phyloP scores from a whole-genome alignment of 2,113 vertebrate species.

The Diglossa brunneiventris region DNA sequence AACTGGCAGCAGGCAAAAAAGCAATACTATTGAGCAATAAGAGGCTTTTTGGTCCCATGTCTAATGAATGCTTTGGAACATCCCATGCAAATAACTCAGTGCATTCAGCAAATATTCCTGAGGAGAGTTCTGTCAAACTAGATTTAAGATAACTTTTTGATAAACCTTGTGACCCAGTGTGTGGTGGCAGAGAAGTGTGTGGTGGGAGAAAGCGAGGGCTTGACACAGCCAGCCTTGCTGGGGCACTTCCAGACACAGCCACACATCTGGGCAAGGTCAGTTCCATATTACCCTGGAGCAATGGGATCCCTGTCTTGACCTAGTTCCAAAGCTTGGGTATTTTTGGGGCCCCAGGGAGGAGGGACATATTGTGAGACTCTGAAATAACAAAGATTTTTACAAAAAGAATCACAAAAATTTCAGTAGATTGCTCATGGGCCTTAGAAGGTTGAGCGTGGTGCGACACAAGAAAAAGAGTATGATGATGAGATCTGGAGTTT shows the following conservation, averaged over 20 bases:
- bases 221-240: background rate
- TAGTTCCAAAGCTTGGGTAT: background rate
- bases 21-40: background rate
- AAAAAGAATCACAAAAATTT: background rate
- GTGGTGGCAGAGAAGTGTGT: background rate
- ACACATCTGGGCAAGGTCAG: background rate
- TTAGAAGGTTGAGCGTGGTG: background rate
- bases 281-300: accelerated
- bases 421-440: background rate
- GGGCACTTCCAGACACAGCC: background rate
- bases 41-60: background rate
- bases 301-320: background rate
- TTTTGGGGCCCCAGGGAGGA: background rate
- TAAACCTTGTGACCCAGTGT: background rate
- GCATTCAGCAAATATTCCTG: background rate
- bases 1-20: background rate
- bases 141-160: background rate
- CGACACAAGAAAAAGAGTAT: accelerated
- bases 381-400: background rate
- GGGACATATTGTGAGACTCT: background rate
- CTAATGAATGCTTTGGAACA: background rate
- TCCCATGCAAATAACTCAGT: background rate
- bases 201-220: background rate
- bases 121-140: background rate
- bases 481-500: background rate